Percentiles rank a stretch among this genome's conserved stretches.
These are phyloP conservation scores for Argyresthia albistria DNA, from an alignment of 2,888 invertebrate genomes.

Conservation along the genomic window DNA sequence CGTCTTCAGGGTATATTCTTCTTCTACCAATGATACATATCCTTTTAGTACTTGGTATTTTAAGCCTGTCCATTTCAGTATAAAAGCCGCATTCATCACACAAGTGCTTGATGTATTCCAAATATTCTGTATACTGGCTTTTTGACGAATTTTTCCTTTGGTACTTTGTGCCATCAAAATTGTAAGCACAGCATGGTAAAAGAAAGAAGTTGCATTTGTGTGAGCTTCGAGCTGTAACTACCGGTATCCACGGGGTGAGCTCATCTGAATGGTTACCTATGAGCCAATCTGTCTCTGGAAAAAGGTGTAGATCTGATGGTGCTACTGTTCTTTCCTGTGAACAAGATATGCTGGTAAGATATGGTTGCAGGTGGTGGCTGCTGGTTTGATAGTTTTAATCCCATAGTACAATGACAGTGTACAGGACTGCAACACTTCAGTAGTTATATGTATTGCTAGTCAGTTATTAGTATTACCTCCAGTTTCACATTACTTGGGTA, in stretches of 20 bases:
- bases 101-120: conserved; percentile 75
- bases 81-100: conserved; percentile 81
- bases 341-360: conserved; percentile 6
- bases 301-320: conserved; percentile 77
- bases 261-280: conserved; percentile 99
- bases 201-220: conserved; percentile 86
- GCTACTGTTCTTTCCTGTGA: conserved; percentile 77
- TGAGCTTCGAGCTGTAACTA: conserved; percentile 87
- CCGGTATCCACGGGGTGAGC: conserved; percentile 98
- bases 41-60: conserved; percentile 97
- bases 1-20: conserved; percentile 47
- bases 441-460: not conserved
- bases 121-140: conserved; percentile 85
- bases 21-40: conserved; percentile 80
- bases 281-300: conserved; percentile 89
- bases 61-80: conserved; percentile 83
- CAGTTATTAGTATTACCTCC: conserved; percentile 54
- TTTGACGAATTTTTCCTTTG: conserved; percentile 77
- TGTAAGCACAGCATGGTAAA: conserved; percentile 95
- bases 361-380: not conserved
- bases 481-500: conserved; percentile 78
- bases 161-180: conserved; percentile 91
- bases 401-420: not conserved
- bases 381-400: not conserved
- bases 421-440: not conserved